phyloP scores from a whole-genome alignment of 1,140 invertebrate species.

The Aphis craccivora region DNA sequence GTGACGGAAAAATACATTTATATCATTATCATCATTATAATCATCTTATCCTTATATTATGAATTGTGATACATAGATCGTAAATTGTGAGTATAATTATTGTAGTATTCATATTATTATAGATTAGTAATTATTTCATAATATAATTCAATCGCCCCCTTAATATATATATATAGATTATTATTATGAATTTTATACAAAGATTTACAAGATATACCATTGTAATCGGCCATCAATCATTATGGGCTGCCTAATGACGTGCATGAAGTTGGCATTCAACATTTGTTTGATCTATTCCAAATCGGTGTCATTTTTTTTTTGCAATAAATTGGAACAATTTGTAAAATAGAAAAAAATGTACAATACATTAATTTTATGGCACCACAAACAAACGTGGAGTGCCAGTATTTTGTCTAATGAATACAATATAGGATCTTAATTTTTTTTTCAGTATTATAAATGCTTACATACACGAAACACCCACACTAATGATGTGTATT shows the following conservation, averaged over 20 bases:
- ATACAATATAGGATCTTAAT: neutral
- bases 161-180: neutral
- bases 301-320: neutral
- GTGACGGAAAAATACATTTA: conserved; percentile 11
- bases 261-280: too few species aligned
- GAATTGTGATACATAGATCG: too few species aligned
- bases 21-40: neutral
- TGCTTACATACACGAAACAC: neutral
- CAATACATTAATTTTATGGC: neutral
- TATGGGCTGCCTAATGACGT: neutral
- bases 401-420: neutral
- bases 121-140: neutral
- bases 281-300: neutral
- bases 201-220: neutral
- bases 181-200: neutral
- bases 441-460: neutral
- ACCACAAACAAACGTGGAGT: neutral
- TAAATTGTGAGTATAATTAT: neutral
- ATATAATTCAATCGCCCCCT: neutral
- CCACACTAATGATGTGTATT: neutral
- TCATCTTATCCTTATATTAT: neutral
- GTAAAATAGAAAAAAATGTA: neutral
- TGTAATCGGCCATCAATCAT: neutral
- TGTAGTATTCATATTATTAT: neutral
- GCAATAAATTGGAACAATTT: neutral